Conservation (phyloP, 2,113 vertebrate species). For the Sebastes fasciatus region DNA sequence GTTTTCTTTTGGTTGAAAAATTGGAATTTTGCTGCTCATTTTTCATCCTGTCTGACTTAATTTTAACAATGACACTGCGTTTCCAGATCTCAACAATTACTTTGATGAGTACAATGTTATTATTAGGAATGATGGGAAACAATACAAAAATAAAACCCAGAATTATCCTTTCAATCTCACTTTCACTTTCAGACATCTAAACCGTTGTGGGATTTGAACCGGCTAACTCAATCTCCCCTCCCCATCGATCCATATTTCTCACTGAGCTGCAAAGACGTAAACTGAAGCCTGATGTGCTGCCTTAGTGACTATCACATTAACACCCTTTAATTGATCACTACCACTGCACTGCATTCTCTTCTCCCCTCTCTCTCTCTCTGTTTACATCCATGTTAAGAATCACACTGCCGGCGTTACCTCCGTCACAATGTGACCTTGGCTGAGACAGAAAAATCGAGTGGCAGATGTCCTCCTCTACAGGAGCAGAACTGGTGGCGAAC, state of each 20-base stretch:
- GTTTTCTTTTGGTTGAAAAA: neutral
- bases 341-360: neutral
- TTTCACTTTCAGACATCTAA: neutral
- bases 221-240: neutral
- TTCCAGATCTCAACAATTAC: neutral
- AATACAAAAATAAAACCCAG: neutral
- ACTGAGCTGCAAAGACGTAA: neutral
- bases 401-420: neutral
- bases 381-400: neutral
- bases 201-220: neutral
- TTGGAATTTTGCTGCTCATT: neutral
- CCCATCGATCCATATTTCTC: neutral
- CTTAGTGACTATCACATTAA: constrained; percentile 15
- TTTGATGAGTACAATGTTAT: neutral
- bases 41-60: neutral
- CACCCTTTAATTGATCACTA: constrained; percentile 9
- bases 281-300: neutral
- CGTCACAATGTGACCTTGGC: constrained; percentile 38
- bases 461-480: constrained; percentile 65
- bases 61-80: neutral
- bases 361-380: neutral
- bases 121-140: neutral
- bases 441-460: neutral
- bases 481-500: constrained; percentile 28
- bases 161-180: neutral